Base-by-base conservation (phyloP, 2,113 vertebrate species). In the Phrynosoma blainvillii region DNA sequence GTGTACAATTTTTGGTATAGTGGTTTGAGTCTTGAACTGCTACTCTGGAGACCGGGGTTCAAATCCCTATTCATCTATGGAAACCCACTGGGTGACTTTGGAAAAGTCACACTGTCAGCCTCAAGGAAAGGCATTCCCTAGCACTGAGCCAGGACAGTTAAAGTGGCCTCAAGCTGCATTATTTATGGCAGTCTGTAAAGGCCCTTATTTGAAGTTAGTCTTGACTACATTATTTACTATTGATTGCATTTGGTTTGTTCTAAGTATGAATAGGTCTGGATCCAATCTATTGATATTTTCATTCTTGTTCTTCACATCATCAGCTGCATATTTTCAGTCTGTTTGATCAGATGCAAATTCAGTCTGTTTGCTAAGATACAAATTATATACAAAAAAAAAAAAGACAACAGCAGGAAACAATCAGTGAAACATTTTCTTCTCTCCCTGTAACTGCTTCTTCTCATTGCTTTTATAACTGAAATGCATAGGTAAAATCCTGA, bases 381-480 rank as follows among this genome's bases (percentile, higher is more conserved):
- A 18, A 3, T 2, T 59, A 0, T 12, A n/a, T 76, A 76, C 52
- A 36, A 40, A 2, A 73, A 89, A 84, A 88, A 32, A 36, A 36
- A 36, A 36, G 36, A 36, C 36, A 36, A 36, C 36, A 36, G 74
- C 1, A 70, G 65, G n/a, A 84, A 90, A 54, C 1, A 25, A 16
- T 79, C 66, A 82, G 23, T 73, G 40, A 20, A 76, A 25, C 85
- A 87, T 4, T 30, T 0, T 56, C 0, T 21, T 85, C 47, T 30
- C 68, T 36, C 12, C 18, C 2, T 7, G 80, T 11, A 92, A 88
- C 78, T 40, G 12, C 78, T 56, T 62, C 18, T 7, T 90, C 79
- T 86, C 79, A 36, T 89, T 84, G 0, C 3, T 87, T 40, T 82
- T 85, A 84, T 86, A 85, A 23, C 1, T 21, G 87, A 77, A 81